These are phyloP conservation scores for Chaetophractus vellerosus DNA, from an alignment of 2,797 vertebrate genomes.

Conservation along the genomic window DNA sequence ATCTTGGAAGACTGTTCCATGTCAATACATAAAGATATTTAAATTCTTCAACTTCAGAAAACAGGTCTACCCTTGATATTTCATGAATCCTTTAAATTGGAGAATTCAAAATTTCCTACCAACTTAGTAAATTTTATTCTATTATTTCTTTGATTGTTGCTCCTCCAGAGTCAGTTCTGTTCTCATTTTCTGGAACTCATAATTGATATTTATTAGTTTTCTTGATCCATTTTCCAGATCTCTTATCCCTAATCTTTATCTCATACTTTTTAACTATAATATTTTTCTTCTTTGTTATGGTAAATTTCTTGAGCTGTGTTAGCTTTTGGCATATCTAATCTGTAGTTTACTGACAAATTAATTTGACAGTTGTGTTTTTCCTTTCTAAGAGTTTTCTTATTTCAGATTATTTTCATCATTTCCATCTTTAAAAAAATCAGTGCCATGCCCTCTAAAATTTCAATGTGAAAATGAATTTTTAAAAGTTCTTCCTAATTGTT, in stretches of 20 bases:
- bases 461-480: conserved; percentile 3
- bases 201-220: conserved; percentile 47
- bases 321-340: conserved; percentile 36
- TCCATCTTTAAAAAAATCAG: not conserved
- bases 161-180: not conserved
- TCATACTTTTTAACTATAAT: not conserved
- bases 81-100: conserved; percentile 22
- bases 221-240: conserved; percentile 33
- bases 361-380: conserved; percentile 8
- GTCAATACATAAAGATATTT: not conserved
- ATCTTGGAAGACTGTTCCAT: conserved; percentile 8
- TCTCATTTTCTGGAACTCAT: conserved; percentile 21
- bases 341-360: conserved; percentile 1
- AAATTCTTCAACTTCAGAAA: conserved; percentile 57
- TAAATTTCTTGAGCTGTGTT: conserved; percentile 33
- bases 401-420: conserved; percentile 14
- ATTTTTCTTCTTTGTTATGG: not conserved
- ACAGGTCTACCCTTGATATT: conserved; percentile 1
- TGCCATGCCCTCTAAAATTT: conserved; percentile 1
- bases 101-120: conserved; percentile 33
- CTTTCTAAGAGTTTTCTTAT: not conserved
- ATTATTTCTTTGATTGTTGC: conserved; percentile 36
- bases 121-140: conserved; percentile 43
- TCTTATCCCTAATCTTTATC: not conserved
- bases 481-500: conserved; percentile 31